These are phyloP conservation scores for Conopomorpha cramerella DNA, from an alignment of 1,140 invertebrate species.

Conservation along the genomic window DNA sequence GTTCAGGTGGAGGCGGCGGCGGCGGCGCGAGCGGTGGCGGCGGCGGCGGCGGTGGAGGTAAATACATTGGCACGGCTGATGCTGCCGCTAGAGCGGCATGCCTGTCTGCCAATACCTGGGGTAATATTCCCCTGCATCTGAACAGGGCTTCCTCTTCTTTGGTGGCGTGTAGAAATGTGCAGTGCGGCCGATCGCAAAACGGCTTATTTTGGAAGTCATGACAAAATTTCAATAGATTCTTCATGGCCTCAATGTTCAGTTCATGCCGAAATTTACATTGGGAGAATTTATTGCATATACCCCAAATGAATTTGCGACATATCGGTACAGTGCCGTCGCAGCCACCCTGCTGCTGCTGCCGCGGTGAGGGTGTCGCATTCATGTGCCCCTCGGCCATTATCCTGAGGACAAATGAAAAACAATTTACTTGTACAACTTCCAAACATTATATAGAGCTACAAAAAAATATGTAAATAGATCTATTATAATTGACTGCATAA, in stretches of 20 bases:
- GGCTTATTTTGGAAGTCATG: slow-evolving; percentile 32
- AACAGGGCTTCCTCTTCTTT: slow-evolving; percentile 30
- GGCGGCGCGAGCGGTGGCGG: slow-evolving; percentile 4
- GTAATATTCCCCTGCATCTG: slow-evolving; percentile 18
- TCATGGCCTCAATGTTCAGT: slow-evolving; percentile 27
- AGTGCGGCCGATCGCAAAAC: slow-evolving; percentile 23
- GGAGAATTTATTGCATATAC: slow-evolving; percentile 22
- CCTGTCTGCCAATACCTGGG: slow-evolving; percentile 20
- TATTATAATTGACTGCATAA: too few relatives aligned
- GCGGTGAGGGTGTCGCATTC: too few relatives aligned
- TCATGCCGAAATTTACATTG: slow-evolving; percentile 28
- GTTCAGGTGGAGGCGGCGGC: slow-evolving; percentile 1
- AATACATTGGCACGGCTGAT: neutral
- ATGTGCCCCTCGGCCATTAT: too few relatives aligned
- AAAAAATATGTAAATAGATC: too few relatives aligned
- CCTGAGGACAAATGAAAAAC: too few relatives aligned
- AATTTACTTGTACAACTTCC: too few relatives aligned
- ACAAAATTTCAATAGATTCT: slow-evolving; percentile 30
- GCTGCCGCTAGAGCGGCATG: slow-evolving; percentile 19
- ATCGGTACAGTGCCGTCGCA: too few relatives aligned
- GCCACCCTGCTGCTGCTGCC: too few relatives aligned
- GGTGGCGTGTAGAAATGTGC: slow-evolving; percentile 27
- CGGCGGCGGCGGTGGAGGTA: slow-evolving; percentile 6
- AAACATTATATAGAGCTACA: too few relatives aligned
- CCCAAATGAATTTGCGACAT: slow-evolving; percentile 33